Evolutionary conservation across 1,140 invertebrate species (phyloP), one percentile per base, ranked within the genome.

Genomic region (Bombus vancouverensis): DNA sequence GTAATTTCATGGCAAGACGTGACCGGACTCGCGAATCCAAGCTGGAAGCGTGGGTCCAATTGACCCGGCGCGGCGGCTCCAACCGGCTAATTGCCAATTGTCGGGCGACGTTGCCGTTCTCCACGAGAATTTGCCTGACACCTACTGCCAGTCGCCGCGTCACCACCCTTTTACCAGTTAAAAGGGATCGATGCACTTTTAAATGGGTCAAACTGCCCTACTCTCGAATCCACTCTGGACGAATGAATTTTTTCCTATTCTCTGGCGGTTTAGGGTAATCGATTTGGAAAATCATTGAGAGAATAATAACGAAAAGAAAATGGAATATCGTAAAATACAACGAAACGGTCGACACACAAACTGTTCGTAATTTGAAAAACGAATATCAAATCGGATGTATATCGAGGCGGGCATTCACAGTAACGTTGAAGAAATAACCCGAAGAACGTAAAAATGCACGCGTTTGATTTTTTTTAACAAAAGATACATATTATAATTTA

Each of bases 31-130:
- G 57, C 78, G 89, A 94, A 94, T 94, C 91, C 18, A 39, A 86
- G 89, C 78, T 90, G 86, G 89, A 93, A 93, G 92, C 92, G 92
- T 93, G 92, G 92, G 90, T 94, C 92, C 93, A 95, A 95, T 95
- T 95, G 94, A 93, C 93, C 93, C 92, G 90, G 85, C 91, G 87
- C 92, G 90, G 86, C 91, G 87, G 89, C 91, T 93, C 90, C 91
- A 90, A 57, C 59, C 91, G 91, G 91, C 93, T 95, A 95, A 95
- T 95, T 95, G 94, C 92, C 93, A 95, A 95, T 95, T 95, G 94
- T 94, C 93, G 92, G 44, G 90, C 93, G 89, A 93, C 92, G 92
- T 93, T 94, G 93, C 92, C 91, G 37, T 79, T 59, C 73, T 34
- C 87, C 66, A 57, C 85, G 59, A 65, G 71, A 78, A 76, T 81